Evolutionary conservation across 2,113 vertebrate genomes (phyloP).

Genomic region (Amblyornis subalaris): DNA sequence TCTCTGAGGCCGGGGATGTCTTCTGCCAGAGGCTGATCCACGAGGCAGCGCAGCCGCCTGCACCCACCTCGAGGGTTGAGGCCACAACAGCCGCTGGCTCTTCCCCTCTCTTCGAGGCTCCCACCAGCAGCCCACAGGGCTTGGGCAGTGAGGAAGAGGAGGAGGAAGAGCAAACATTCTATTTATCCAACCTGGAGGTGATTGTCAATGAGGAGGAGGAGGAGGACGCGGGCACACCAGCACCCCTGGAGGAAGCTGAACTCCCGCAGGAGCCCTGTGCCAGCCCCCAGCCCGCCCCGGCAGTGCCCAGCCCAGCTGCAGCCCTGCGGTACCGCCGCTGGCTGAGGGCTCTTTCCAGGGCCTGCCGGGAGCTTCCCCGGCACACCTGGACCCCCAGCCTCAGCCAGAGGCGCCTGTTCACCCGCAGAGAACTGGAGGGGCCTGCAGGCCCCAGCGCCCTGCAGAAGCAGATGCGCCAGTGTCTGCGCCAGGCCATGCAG

Average conservation of each 20-base stretch:
- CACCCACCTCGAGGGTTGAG: accelerated
- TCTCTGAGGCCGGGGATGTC: slow-evolving; percentile 82
- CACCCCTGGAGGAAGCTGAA: background rate
- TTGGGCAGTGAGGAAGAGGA: background rate
- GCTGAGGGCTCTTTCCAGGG: slow-evolving; percentile 38
- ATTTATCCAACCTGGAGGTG: slow-evolving; percentile 20
- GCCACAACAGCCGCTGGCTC: background rate
- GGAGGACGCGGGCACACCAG: background rate
- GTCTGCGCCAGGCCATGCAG: background rate
- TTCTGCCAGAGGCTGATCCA: slow-evolving; percentile 80
- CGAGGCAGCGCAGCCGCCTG: accelerated
- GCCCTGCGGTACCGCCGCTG: slow-evolving; percentile 36
- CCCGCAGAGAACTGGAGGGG: background rate
- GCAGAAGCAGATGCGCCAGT: background rate
- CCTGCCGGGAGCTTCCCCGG: accelerated
- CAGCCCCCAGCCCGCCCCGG: background rate
- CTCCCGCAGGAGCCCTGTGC: background rate
- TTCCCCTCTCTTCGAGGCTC: background rate
- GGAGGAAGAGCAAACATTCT: slow-evolving; percentile 16
- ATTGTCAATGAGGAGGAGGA: background rate
- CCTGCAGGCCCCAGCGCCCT: accelerated
- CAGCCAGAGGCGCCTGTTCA: slow-evolving; percentile 28
- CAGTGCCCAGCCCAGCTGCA: accelerated
- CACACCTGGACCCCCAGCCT: background rate
- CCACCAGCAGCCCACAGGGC: background rate